Evolutionary conservation across 1,140 invertebrate species (phyloP), one percentile per base, ranked within the genome.

Genomic region (Homarus americanus): DNA sequence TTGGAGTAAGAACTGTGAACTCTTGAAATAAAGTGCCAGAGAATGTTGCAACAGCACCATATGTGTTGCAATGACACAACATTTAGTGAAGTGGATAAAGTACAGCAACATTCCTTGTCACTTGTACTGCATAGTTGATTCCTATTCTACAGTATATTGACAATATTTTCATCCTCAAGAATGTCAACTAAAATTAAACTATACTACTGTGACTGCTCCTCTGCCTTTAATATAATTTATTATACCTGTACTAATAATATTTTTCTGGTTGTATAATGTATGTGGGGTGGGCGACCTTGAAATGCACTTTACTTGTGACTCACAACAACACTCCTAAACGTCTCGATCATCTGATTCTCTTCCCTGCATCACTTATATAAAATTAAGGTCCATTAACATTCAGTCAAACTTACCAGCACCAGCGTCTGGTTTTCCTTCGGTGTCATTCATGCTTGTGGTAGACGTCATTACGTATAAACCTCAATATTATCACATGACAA

Each of bases 361-460:
- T 44, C 7, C 32, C 24, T 40, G 20, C 36, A 7, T 28, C 7
- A 36, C 73, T 58, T 20, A 53, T 3, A 5, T 53, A 2, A 12
- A 2, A 0, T 38, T 38, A 7, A 69, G 40, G 20, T 2, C 5
- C 3, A 15, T 69, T 10, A 73, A n/a, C 40, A 20, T 34, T 1
- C 24, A 24, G 24, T 38, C 20, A 17, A 40, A 73, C 76, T 87
- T 40, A 87, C 85, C 85, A 17, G 44, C 34, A 41, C 1, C 36
- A 24, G 40, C 85, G 24, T 69, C 75, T 66, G 32, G 53, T 20
- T 41, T 87, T 1, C 36, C 63, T 49, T 69, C 76, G 5, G 32
- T 12, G 38, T 66, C 80, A 34, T 87, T 75, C 85, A 87, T 87
- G 36, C 20, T 10, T 41, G 34, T 63, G 20, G 49, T 20, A 20